Conservation (phyloP, 2,113 vertebrate species). For the Jaculus jaculus region DNA sequence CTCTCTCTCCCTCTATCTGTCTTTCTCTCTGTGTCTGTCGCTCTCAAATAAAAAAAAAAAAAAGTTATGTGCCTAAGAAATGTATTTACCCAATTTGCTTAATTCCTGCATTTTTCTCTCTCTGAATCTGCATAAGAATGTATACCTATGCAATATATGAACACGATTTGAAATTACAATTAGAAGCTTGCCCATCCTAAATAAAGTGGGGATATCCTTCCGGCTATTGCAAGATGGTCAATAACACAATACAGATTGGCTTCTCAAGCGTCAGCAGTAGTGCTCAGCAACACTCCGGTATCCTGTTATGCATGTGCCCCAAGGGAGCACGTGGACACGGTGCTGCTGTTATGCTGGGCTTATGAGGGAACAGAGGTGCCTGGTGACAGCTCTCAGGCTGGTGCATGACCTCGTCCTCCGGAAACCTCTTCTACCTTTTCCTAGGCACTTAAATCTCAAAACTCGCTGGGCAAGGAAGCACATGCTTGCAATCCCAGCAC, state of each 20-base stretch:
- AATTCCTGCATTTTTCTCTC: constrained; percentile 25
- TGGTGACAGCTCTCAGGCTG: not conserved
- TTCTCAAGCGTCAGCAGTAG: not conserved
- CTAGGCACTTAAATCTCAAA: not conserved
- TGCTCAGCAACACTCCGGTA: not conserved
- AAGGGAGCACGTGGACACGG: not conserved
- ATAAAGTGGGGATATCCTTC: not conserved
- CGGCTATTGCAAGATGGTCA: not conserved
- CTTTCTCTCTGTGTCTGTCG: no score
- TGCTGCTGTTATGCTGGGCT: not conserved
- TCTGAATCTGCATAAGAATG: not conserved
- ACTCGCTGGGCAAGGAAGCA: not conserved
- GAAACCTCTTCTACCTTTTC: not conserved
- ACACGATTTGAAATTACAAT: constrained; percentile 20
- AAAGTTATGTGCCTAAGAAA: not conserved
- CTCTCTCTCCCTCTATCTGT: no score
- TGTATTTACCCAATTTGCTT: not conserved
- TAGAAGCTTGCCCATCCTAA: not conserved
- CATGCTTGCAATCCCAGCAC: not conserved
- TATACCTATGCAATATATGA: not conserved
- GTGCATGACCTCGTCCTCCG: not conserved
- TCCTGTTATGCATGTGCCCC: not conserved
- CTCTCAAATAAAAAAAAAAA: no score
- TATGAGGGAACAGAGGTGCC: fast-evolving
- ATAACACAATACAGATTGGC: not conserved